These are phyloP conservation scores for Cheilosia scutellata DNA, from an alignment of 2,888 invertebrate genomes.

Conservation along the genomic window DNA sequence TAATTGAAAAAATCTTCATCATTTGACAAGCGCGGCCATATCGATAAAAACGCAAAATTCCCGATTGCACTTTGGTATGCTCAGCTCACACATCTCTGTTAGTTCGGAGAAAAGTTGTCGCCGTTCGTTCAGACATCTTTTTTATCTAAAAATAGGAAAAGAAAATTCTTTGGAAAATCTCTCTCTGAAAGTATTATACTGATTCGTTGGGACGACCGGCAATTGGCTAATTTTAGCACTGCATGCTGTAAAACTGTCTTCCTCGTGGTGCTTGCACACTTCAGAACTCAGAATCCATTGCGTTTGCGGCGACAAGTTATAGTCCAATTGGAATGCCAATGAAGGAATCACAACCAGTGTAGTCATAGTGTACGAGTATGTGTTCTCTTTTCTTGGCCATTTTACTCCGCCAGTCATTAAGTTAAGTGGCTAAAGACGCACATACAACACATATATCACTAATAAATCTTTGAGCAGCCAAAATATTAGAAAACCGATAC, in stretches of 20 bases:
- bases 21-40: slow-evolving; percentile 17
- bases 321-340: slow-evolving; percentile 61
- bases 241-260: slow-evolving; percentile 62
- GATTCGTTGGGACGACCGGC: slow-evolving; percentile 50
- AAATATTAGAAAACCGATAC: slow-evolving; percentile 11
- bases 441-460: neutral
- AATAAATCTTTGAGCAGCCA: slow-evolving; percentile 38
- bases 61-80: slow-evolving; percentile 46
- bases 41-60: slow-evolving; percentile 65
- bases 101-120: slow-evolving; percentile 55
- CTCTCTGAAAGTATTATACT: slow-evolving; percentile 6
- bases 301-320: slow-evolving; percentile 54
- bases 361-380: neutral
- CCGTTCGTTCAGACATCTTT: slow-evolving; percentile 32
- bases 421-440: slow-evolving; percentile 25
- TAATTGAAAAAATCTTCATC: slow-evolving; percentile 48
- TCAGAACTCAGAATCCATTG: slow-evolving; percentile 8
- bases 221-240: slow-evolving; percentile 71
- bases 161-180: slow-evolving; percentile 73
- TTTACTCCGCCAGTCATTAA: slow-evolving; percentile 25
- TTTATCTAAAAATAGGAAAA: slow-evolving; percentile 60
- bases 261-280: slow-evolving; percentile 15
- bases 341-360: slow-evolving; percentile 34
- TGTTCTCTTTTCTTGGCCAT: neutral
- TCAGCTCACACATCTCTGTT: slow-evolving; percentile 8